Conservation (phyloP, 2,113 vertebrate species). For the Centrocercus urophasianus region DNA sequence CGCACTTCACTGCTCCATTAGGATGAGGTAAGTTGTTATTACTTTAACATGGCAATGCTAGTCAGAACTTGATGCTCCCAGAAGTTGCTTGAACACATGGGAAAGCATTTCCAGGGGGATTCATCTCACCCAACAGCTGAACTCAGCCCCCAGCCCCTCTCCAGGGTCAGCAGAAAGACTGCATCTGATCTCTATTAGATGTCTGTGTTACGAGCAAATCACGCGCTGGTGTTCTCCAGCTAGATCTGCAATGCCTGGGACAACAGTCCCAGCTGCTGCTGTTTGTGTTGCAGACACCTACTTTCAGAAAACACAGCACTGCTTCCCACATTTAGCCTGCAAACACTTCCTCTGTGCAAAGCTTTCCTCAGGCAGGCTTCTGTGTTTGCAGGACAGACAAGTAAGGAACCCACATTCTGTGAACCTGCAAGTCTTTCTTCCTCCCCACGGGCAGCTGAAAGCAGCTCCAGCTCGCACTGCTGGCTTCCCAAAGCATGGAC, state of each 20-base stretch:
- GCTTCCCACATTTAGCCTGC: background rate
- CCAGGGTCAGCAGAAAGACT: background rate
- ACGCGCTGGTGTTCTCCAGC: background rate
- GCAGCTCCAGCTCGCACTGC: background rate
- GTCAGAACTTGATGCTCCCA: background rate
- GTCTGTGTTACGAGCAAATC: background rate
- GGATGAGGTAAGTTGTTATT: background rate
- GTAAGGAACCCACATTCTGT: background rate
- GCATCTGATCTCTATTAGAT: background rate
- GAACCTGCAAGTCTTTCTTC: background rate
- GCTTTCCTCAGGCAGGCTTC: background rate
- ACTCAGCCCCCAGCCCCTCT: background rate
- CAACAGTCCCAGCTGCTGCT: background rate
- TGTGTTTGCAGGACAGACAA: background rate
- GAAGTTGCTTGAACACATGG: background rate
- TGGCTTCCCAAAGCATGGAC: background rate
- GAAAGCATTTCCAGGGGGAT: background rate
- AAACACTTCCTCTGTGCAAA: accelerated
- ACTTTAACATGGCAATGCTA: background rate
- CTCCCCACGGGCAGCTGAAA: background rate
- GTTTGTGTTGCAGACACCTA: background rate
- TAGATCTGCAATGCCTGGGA: background rate
- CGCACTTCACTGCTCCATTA: background rate
- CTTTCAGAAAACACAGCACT: background rate
- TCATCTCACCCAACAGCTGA: slow-evolving; percentile 4